These are phyloP conservation scores for Gambusia yucatana DNA, from an alignment of 2,797 vertebrate species.

Conservation along the genomic window DNA sequence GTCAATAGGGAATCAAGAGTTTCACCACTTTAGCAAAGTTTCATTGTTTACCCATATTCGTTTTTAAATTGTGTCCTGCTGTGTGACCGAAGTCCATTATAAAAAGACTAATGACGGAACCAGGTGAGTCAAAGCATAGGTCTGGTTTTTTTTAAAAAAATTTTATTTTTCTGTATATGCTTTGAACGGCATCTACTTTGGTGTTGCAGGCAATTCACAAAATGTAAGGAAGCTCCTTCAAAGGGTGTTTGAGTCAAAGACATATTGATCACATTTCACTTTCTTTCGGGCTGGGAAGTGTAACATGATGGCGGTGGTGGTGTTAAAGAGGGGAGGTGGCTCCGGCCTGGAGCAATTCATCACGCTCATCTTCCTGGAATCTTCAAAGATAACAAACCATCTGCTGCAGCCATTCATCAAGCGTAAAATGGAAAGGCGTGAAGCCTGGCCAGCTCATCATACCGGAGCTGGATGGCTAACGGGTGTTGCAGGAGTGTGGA, in stretches of 20 bases:
- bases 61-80: constrained; percentile 31
- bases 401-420: constrained; percentile 93
- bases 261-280: constrained; percentile 74
- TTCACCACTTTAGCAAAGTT: no score
- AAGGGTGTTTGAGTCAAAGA: constrained; percentile 75
- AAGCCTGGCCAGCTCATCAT: constrained; percentile 85
- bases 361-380: constrained; percentile 88
- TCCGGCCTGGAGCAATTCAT: constrained; percentile 87
- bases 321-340: constrained; percentile 18
- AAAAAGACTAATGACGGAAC: constrained; percentile 71
- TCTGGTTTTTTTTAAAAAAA: constrained; percentile 32
- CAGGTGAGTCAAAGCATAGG: constrained; percentile 66
- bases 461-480: constrained; percentile 84
- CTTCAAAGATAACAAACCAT: constrained; percentile 95
- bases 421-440: constrained; percentile 87
- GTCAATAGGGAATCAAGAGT: constrained; percentile 55
- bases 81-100: constrained; percentile 68
- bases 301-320: constrained; percentile 23
- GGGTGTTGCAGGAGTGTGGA: constrained; percentile 84
- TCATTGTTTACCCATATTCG: constrained; percentile 6
- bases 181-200: constrained; percentile 63
- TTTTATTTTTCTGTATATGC: constrained; percentile 19
- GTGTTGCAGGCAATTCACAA: constrained; percentile 70
- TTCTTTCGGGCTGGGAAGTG: constrained; percentile 39
- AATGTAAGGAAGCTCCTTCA: constrained; percentile 17